Percentiles rank a stretch among this genome's conserved stretches.
phyloP scores from a whole-genome alignment of 1,140 invertebrate genomes.

The Saxidomus purpurata region DNA sequence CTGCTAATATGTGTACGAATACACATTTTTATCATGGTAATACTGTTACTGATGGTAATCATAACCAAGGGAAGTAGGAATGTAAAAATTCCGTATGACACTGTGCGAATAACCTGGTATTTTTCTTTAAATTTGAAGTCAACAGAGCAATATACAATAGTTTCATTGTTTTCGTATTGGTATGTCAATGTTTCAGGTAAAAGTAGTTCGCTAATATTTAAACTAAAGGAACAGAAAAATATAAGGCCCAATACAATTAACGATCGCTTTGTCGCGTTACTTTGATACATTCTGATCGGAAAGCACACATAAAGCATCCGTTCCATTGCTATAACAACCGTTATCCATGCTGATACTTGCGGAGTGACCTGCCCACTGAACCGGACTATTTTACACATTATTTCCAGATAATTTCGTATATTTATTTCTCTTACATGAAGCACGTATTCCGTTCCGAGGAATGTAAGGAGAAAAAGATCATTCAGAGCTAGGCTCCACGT shows the following conservation, averaged over 20 bases:
- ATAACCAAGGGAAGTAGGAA: background rate
- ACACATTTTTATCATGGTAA: background rate
- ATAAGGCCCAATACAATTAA: background rate
- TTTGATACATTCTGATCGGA: background rate
- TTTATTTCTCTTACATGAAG: background rate
- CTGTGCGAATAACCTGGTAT: background rate
- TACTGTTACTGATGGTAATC: background rate
- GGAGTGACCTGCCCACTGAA: background rate
- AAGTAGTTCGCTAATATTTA: background rate
- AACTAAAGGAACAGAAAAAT: background rate
- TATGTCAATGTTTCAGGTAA: background rate
- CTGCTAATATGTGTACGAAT: background rate
- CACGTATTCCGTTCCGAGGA: background rate
- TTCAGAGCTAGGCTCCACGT: background rate
- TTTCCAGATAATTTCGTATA: background rate
- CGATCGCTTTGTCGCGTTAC: background rate
- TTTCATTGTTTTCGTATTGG: no score
- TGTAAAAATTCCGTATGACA: constrained; percentile 1
- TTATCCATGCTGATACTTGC: background rate
- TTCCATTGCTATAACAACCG: background rate
- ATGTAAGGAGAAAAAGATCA: background rate
- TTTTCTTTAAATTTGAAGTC: no score
- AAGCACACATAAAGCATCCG: background rate
- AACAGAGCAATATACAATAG: no score
- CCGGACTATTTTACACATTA: background rate